Evolutionary conservation across 2,797 vertebrate species (phyloP), one percentile per base, ranked within the genome.

Genomic region (Cossypha heuglini): DNA sequence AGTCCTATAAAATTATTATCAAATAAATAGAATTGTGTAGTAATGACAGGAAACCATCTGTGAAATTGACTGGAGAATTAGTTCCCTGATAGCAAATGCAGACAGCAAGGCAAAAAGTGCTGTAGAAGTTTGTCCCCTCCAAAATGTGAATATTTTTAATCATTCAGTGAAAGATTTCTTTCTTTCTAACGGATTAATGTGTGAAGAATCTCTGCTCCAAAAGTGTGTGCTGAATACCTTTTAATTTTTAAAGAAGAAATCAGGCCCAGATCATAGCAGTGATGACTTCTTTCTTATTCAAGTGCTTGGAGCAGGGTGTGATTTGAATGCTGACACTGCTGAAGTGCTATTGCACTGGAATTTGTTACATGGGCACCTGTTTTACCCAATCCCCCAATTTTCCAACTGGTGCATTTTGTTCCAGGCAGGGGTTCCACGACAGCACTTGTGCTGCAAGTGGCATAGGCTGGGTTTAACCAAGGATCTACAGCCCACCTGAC

Each of bases 41-140:
- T 92, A 96, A 94, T 93, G 95, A 94, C 96, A 93, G 87, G 93
- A 93, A 96, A 91, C 85, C 93, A 93, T 93, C 94, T 95, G 94
- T 91, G 93, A 96, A 96, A 94, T 91, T 94, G 89, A 95, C 92
- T 94, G 67, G 89, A 95, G 94, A 90, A 95, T 94, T 90, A 81
- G 82, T 67, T 97, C 79, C 62, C 76, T 90, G 82, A 78, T 84
- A 95, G 82, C 55, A 71, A 96, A 94, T 59, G 79, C 89, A 94
- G 79, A 91, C 48, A 0, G 79, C 52, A 81, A 94, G 64, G 90
- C 73, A 94, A 71, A 71, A 90, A 95, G 76, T 66, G 89, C 89
- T 52, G 40, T 16, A 57, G 51, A 93, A 93, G 76, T 91, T 94
- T 93, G 85, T 88, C 63, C 89, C n/a, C 66, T 91, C 82, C 63